Evolutionary conservation across 2,113 vertebrate genomes (phyloP).

Genomic region (Marcusenius ussheri): DNA sequence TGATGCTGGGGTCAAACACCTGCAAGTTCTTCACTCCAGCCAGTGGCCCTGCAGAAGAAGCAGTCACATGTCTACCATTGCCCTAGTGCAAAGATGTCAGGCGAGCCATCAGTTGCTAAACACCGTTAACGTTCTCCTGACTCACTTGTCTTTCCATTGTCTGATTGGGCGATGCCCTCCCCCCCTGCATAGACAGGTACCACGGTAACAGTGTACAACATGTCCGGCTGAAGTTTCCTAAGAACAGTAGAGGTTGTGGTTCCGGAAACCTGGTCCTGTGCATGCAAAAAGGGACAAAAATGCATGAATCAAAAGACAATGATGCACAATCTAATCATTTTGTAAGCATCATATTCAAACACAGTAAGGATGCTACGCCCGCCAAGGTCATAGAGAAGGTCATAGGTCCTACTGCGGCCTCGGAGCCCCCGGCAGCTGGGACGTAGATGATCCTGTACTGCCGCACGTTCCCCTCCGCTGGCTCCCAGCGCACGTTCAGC

Average conservation of each 20-base stretch:
- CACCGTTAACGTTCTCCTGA: not conserved
- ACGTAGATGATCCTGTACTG: constrained; percentile 81
- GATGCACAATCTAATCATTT: not conserved
- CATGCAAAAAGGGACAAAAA: not conserved
- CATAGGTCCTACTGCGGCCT: not conserved
- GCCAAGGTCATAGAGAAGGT: not conserved
- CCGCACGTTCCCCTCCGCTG: constrained; percentile 80
- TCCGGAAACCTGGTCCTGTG: constrained; percentile 75
- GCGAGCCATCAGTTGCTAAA: not conserved
- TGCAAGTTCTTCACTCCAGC: constrained; percentile 78
- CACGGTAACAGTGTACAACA: constrained; percentile 76
- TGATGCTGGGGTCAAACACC: constrained; percentile 86
- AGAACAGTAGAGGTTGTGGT: constrained; percentile 75
- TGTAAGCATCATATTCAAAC: not conserved
- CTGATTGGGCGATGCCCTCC: constrained; percentile 74
- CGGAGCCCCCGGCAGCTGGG: constrained; percentile 39
- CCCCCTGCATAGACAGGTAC: constrained; percentile 81
- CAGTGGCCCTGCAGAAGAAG: constrained; percentile 67
- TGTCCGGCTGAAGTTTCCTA: constrained; percentile 77
- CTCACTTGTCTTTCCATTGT: constrained; percentile 85
- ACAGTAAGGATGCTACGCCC: not conserved
- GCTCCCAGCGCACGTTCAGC: constrained; percentile 80
- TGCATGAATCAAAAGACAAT: not conserved
- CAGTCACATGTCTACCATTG: not conserved
- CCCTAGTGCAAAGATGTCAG: not conserved